These are phyloP conservation scores for Campylomormyrus tamandua DNA, from an alignment of 2,113 vertebrate genomes.

Conservation along the genomic window DNA sequence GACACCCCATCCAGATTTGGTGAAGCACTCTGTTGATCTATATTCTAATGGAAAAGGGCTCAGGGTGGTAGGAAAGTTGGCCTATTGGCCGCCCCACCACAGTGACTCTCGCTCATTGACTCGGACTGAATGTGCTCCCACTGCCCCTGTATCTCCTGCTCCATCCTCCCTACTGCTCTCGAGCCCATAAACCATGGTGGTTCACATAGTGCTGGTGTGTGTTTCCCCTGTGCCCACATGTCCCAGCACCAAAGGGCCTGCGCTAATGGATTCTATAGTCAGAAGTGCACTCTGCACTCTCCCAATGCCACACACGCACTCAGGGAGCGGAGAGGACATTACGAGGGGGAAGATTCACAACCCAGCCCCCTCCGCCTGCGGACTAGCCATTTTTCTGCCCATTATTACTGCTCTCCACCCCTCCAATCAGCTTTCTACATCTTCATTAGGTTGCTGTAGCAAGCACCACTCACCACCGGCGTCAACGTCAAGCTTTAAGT, in stretches of 20 bases:
- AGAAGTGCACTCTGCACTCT: neutral
- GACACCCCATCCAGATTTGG: neutral
- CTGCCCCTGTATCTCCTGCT: neutral
- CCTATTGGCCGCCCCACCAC: neutral
- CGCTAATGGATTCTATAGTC: neutral
- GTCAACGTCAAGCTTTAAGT: neutral
- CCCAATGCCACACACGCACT: neutral
- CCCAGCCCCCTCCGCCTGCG: neutral
- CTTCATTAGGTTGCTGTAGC: neutral
- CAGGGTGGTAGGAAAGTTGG: neutral
- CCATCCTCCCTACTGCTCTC: neutral
- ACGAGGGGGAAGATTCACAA: neutral
- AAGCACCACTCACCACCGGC: neutral
- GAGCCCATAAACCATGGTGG: neutral
- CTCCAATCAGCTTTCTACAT: slow-evolving; percentile 2
- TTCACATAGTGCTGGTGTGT: neutral
- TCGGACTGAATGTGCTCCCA: neutral
- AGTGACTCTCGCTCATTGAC: neutral
- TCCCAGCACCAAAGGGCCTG: neutral
- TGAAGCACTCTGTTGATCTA: neutral
- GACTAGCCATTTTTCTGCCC: neutral
- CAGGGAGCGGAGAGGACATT: neutral
- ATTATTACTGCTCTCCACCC: neutral
- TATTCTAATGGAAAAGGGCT: neutral
- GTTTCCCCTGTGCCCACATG: neutral